Evolutionary conservation across 2,113 vertebrate genomes (phyloP).

Genomic region (Heterochromis multidens): DNA sequence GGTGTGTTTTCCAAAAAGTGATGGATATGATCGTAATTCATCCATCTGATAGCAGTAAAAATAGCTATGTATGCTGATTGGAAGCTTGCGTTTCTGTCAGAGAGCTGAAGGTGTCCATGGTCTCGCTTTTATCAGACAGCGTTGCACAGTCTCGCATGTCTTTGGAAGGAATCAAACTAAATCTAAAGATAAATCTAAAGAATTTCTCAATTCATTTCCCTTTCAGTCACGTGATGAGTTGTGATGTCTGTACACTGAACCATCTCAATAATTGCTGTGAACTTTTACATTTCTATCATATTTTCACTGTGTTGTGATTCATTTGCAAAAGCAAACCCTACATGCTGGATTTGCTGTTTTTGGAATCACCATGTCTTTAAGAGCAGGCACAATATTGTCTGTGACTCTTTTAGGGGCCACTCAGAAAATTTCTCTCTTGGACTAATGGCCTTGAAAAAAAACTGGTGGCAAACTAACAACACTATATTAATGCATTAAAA

Average conservation of each 20-base stretch:
- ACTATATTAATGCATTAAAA: neutral
- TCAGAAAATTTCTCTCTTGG: neutral
- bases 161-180: no score
- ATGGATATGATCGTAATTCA: no score
- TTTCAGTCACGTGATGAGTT: neutral
- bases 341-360: neutral
- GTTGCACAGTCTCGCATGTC: fast-evolving
- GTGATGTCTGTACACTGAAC: neutral
- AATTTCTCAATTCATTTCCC: neutral
- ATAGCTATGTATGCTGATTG: neutral
- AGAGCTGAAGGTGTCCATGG: neutral
- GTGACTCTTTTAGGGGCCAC: neutral
- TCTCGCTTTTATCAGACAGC: neutral
- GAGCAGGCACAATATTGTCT: neutral
- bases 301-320: neutral
- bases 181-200: no score
- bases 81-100: neutral
- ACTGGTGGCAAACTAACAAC: neutral
- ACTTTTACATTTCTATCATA: neutral
- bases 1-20: neutral
- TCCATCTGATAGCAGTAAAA: neutral
- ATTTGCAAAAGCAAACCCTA: neutral
- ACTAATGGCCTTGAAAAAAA: neutral
- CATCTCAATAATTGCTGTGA: neutral
- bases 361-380: neutral